A percentile compares a stretch with the other conserved stretches of the same genome.
Evolutionary conservation across 2,797 vertebrate genomes (phyloP).

Genomic region (Pogonophryne albipinna): DNA sequence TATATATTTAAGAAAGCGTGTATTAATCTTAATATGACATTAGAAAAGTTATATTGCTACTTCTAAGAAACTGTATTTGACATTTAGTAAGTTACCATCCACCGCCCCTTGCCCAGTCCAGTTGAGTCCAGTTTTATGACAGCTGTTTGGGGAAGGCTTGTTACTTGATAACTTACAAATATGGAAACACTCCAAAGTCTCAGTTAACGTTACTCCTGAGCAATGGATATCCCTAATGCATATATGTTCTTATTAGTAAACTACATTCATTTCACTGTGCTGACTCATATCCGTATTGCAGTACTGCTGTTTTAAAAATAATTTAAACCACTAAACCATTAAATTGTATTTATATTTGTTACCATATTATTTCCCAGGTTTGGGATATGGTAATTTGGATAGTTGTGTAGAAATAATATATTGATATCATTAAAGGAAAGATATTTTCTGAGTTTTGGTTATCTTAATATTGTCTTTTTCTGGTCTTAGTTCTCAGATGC

Average conservation of each 20-base stretch:
- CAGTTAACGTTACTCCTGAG: background rate
- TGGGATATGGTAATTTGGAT: too few species aligned
- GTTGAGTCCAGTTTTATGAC: constrained; percentile 60
- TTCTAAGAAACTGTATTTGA: background rate
- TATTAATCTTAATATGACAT: background rate
- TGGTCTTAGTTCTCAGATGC: background rate
- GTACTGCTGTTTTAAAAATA: background rate
- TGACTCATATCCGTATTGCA: background rate
- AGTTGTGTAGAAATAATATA: background rate
- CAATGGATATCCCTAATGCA: background rate
- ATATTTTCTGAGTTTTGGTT: background rate
- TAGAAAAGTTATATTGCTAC: background rate
- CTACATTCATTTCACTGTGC: fast-evolving
- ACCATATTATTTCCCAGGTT: too few species aligned
- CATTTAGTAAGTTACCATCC: background rate
- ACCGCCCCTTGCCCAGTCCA: constrained; percentile 11
- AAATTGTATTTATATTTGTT: background rate
- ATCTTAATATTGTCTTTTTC: background rate
- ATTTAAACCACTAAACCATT: background rate
- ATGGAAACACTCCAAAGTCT: constrained; percentile 28
- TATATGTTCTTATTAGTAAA: background rate
- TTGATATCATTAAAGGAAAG: background rate
- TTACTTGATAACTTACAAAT: constrained; percentile 44
- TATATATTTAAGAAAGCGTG: fast-evolving
- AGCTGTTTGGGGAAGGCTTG: constrained; percentile 48